Base-by-base conservation (phyloP, 2,113 vertebrate genomes). In the Spea bombifrons region DNA sequence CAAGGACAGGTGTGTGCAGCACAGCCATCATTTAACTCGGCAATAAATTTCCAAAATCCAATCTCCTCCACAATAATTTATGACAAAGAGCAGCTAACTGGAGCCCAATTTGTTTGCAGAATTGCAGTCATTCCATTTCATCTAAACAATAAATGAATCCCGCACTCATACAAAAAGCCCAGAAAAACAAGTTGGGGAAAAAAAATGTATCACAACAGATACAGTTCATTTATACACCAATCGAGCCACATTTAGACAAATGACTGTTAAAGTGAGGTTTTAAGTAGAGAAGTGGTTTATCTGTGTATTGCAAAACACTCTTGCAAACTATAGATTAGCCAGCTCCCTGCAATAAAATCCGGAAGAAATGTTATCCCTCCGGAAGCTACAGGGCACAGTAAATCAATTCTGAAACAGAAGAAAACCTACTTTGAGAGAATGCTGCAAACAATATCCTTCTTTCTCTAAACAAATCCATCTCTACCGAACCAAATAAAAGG, bases 11-110 rank as follows among this genome's bases (percentile, higher is more conserved):
- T 76, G 69, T 78, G 6, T 9, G 47, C 30, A 84, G 82, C 71
- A 84, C 15, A 4, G 75, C 50, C 66, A 81, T 84, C 75, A 78
- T 77, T 81, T 84, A 81, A 55, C 7, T 74, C n/a, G 59, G 81
- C 83, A 76, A 86, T 87, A 89, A 86, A 82, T 87, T 85, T 83
- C 76, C 84, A 85, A 87, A 89, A 88, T 83, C 84, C 85, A 86
- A 84, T 88, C 86, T 89, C 83, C 83, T 84, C 80, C 73, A 73
- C 73, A 83, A 89, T 90, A 89, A 91, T 90, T 91, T 90, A 92
- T 86, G 87, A 89, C 86, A 87, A 87, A 88, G 79, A 67, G 70
- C 77, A 84, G 75, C 83, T 86, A 87, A 89, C 81, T 64, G 80
- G 88, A 76, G 85, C 75, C 83, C 82, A 90, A 90, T 90, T 90